Base-by-base conservation (phyloP, 2,888 invertebrate genomes). In the Drosophila fungiperda region DNA sequence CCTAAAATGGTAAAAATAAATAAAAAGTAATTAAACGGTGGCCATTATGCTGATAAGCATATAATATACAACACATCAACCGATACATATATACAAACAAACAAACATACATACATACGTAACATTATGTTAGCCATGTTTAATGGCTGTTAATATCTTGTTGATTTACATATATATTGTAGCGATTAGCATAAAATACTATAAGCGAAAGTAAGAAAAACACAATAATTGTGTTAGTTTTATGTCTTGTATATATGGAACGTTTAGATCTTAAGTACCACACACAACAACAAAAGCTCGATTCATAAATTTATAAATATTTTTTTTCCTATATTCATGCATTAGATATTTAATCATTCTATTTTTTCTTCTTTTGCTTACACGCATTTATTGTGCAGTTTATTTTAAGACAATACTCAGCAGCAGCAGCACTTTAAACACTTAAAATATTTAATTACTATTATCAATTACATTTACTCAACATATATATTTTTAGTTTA, bases 391-490 rank as follows among this genome's bases (percentile, higher is more conserved):
- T 57, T 58, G 26, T 61, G 54, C 52, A 68, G 70, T 38, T 78
- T 68, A 40, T 36, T 75, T 73, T 77, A 73, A 70, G 74, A 12
- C 12, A 65, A 86, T 77, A 86, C 83, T 82, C 82, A 82, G 75
- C 78, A 66, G 68, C 72, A 54, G 32, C 40, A 57, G 53, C 54
- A 63, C 61, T 58, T 42, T 45, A 42, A 62, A n/a, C 45, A 64
- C 15, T 38, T 65, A 67, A 35, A 38, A 58, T 67, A 67, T 78
- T 61, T 75, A 42, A 75, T 53, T n/a, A 59, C 20, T 23, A n/a
- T 40, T 61, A 60, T 26, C 52, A 29, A 36, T 65, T 70, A 67
- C 32, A 35, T 35, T 61, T 40, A 63, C 33, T 48, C 8, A 26
- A 40, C 33, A 48, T 55, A 57, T 32, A 60, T 36, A 57, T 64